Evolutionary conservation across 2,113 vertebrate genomes (phyloP), one percentile per base, ranked within the genome.

Genomic region (Anhinga rufa): DNA sequence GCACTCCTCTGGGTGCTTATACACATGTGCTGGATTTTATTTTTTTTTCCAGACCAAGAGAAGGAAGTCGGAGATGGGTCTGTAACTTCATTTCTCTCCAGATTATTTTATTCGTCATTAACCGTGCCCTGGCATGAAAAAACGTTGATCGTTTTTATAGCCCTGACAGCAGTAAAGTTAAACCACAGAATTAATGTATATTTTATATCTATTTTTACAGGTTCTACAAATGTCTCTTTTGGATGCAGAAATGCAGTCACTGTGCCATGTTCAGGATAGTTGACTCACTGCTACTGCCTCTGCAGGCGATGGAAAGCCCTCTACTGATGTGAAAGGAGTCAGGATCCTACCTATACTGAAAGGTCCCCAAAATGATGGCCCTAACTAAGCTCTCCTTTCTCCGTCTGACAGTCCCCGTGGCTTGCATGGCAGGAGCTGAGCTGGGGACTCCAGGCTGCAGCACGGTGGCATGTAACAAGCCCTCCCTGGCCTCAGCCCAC

Each of bases 181-280:
- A 86, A 72, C 29, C 3, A 42, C 91, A 93, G 46, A 46, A 62
- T 4, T 60, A 90, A 79, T 18, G 36, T 77, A 22, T 51, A 65
- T 84, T 95, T 97, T 96, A 94, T 82, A 58, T 86, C 71, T 51
- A 40, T 88, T 95, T 96, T 94, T 86, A 74, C 34, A 92, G 68
- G n/a, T 89, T 84, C 65, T 54, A 70, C 74, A 90, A 77, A 90
- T n/a, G 4, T 84, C 77, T 95, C 21, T 75, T 68, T 80, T 86
- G 52, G 52, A 82, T 85, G 46, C 57, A 72, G 80, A 84, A 92
- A 92, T 58, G 52, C 28, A 46, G 61, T 61, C 72, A 57, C 12
- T 55, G 7, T 28, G 17, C 46, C 0, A 0, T 42, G 28, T 51
- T 81, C 65, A 49, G 76, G 44, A 32, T 10, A 68, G 24, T 2